phyloP scores from a whole-genome alignment of 2,888 invertebrate species.

The Acronicta alni region DNA sequence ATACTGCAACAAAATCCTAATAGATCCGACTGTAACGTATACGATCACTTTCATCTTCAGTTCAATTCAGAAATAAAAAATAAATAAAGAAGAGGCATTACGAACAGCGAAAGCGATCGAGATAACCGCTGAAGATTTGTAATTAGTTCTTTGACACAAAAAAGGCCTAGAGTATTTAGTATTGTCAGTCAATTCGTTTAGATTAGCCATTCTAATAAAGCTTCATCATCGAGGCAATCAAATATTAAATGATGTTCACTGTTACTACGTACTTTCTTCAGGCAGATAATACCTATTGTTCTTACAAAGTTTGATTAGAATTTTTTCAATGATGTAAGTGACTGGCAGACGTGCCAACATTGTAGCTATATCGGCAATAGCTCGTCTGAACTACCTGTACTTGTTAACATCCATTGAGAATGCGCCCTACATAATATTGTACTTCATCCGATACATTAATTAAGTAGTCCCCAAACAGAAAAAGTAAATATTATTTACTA shows the following conservation, averaged over 20 bases:
- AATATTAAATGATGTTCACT: conserved; percentile 13
- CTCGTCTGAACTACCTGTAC: background rate
- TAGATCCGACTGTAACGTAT: conserved; percentile 46
- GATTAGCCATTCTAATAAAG: conserved; percentile 40
- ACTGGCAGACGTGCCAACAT: too few species aligned
- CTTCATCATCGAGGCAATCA: conserved; percentile 32
- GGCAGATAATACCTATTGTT: background rate
- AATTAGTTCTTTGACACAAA: conserved; percentile 56
- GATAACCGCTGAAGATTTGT: conserved; percentile 53
- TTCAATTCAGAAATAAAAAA: conserved; percentile 44
- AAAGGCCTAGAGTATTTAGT: conserved; percentile 46
- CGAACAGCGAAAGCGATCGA: conserved; percentile 56
- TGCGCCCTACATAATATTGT: too few species aligned
- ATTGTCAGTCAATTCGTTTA: conserved; percentile 40
- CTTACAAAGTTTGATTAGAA: background rate
- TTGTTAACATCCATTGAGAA: too few species aligned
- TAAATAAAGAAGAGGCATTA: conserved; percentile 17
- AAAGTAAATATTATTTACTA: too few species aligned
- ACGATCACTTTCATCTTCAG: conserved; percentile 59
- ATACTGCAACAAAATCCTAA: conserved; percentile 52
- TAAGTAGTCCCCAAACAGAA: too few species aligned
- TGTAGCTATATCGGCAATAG: background rate
- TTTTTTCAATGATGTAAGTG: too few species aligned
- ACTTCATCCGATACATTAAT: too few species aligned
- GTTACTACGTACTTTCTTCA: conserved; percentile 13